Evolutionary conservation across 2,797 vertebrate species (phyloP), one percentile per base, ranked within the genome.

Genomic region (Otolemur crassicaudatus): DNA sequence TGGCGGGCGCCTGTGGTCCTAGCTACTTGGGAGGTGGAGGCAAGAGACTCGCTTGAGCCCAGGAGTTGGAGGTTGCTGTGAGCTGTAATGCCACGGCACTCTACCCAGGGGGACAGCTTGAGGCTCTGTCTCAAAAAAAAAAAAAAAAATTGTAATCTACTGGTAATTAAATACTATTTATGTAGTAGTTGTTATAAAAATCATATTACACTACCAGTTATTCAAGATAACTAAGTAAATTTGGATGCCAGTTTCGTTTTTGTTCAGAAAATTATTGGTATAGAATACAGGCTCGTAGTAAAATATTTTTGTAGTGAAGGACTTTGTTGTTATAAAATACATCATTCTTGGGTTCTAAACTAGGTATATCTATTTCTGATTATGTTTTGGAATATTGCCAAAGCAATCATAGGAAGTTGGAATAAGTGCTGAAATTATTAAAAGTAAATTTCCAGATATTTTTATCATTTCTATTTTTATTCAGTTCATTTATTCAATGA

Each of bases 161-260:
- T 58, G 87, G 2, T 90, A 81, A 81, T 81, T 87, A 93, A 93
- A 61, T 95, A 7, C 67, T 94, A 9, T n/a, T 94, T 91, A 61
- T 65, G 17, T 93, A 87, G 43, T 37, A 91, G 31, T 86, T 93
- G 5, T 96, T 43, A 89, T 79, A 81, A 79, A 82, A 92, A 67
- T 60, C 65, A 29, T 43, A 29, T 70, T 94, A 70, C 3, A 69
- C 1, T 81, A 40, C 56, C 65, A 29, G 60, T 69, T 72, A 80
- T 72, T 93, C 17, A 83, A 31, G 5, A 88, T 81, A 94, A 72
- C 27, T 58, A 58, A 91, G 16, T 93, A 75, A 79, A 72, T 91
- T 87, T 87, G 46, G 91, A 49, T 69, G 29, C 46, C 63, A 93
- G 0, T 88, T 94, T 94, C 16, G 7, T 86, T 86, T 67, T n/a